These are phyloP conservation scores for Neogobius melanostomus DNA, from an alignment of 2,113 vertebrate genomes.

Conservation along the genomic window DNA sequence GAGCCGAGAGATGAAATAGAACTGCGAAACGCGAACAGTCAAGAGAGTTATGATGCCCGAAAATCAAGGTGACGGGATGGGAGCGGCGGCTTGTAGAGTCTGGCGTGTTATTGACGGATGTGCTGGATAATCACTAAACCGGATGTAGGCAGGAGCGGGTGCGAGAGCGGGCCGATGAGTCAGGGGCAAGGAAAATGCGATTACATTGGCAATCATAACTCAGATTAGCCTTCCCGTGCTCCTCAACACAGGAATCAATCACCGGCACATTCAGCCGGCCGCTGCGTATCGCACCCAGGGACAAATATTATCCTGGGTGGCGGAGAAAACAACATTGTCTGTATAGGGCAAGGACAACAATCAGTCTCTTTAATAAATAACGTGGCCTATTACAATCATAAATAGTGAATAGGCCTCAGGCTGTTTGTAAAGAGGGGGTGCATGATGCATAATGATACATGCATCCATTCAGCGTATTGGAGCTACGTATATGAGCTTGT, in stretches of 20 bases:
- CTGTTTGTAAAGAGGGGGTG: constrained; percentile 42
- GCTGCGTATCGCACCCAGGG: constrained; percentile 41
- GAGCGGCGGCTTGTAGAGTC: not conserved
- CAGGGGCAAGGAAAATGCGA: constrained; percentile 52
- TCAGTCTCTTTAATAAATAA: constrained; percentile 56
- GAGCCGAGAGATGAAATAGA: constrained; percentile 34
- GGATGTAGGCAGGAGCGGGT: constrained; percentile 20
- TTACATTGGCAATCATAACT: constrained; percentile 70
- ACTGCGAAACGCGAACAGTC: not conserved
- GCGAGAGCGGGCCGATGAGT: constrained; percentile 50
- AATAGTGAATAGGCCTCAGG: constrained; percentile 56
- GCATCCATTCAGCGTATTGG: constrained; percentile 68
- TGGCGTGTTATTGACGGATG: constrained; percentile 50
- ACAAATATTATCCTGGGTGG: constrained; percentile 57
- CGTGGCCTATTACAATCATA: constrained; percentile 61
- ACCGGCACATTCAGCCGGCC: constrained; percentile 40
- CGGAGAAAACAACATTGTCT: constrained; percentile 61
- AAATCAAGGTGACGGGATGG: constrained; percentile 35
- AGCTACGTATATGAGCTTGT: too few species aligned
- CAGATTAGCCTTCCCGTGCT: constrained; percentile 66
- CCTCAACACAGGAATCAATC: constrained; percentile 63
- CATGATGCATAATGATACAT: constrained; percentile 62
- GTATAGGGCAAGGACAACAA: constrained; percentile 56
- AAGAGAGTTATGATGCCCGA: constrained; percentile 32
- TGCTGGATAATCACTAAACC: constrained; percentile 48